A percentile compares a stretch with the other conserved stretches of the same genome.
phyloP scores from a whole-genome alignment of 2,888 invertebrate species.

The Pammene aurita region DNA sequence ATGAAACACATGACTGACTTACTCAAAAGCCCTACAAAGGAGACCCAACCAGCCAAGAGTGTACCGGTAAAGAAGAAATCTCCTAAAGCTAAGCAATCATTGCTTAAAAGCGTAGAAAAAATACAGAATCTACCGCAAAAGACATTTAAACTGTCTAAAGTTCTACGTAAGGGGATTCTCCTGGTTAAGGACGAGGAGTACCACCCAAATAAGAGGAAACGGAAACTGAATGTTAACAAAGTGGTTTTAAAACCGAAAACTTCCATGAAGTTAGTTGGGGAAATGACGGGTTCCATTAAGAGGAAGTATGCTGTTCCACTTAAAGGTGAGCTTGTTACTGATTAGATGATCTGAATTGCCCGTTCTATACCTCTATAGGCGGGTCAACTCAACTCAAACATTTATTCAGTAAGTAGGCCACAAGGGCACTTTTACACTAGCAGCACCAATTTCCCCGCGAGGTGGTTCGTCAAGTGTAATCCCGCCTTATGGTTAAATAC shows the following conservation, averaged over 20 bases:
- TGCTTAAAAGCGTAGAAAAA: conserved; percentile 41
- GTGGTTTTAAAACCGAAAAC: conserved; percentile 59
- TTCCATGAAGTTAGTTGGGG: conserved; percentile 57
- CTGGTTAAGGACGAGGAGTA: conserved; percentile 51
- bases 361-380: too few species aligned
- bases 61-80: conserved; percentile 42
- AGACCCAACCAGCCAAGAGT: conserved; percentile 32
- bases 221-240: conserved; percentile 52
- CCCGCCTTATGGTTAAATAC: too few species aligned
- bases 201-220: conserved; percentile 60
- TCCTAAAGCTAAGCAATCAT: conserved; percentile 38
- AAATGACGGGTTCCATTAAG: conserved; percentile 55
- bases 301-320: conserved; percentile 60
- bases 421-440: too few species aligned
- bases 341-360: background rate
- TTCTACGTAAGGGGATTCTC: conserved; percentile 14
- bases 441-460: too few species aligned
- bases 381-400: too few species aligned
- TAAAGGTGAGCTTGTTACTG: conserved; percentile 52
- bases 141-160: conserved; percentile 27
- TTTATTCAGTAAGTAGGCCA: too few species aligned
- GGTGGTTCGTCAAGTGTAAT: too few species aligned
- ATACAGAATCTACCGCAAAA: conserved; percentile 41
- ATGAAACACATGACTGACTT: conserved; percentile 46
- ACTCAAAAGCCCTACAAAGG: conserved; percentile 45